These are phyloP conservation scores for Sciaenops ocellatus DNA, from an alignment of 2,797 vertebrate species.

Conservation along the genomic window DNA sequence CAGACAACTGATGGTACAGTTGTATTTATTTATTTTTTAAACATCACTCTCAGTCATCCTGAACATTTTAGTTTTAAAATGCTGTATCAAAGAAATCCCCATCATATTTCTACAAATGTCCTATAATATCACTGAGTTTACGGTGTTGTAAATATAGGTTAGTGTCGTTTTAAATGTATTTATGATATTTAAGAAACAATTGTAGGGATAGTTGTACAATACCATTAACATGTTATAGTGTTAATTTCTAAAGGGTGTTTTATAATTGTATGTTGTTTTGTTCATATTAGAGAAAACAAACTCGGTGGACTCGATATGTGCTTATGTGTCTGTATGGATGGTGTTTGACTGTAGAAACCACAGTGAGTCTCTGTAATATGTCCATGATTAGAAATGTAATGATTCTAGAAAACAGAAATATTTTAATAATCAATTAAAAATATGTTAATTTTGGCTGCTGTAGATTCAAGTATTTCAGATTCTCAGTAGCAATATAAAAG, in stretches of 20 bases:
- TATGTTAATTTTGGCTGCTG: background rate
- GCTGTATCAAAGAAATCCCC: background rate
- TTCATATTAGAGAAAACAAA: background rate
- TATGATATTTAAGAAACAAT: conserved; percentile 4
- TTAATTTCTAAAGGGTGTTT: background rate
- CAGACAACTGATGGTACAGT: background rate
- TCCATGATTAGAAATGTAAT: background rate
- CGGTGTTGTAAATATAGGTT: background rate
- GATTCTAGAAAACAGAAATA: background rate
- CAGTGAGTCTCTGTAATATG: conserved; percentile 6
- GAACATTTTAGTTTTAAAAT: background rate
- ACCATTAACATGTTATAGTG: background rate
- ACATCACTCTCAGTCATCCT: background rate
- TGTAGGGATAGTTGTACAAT: background rate
- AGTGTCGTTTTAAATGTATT: background rate
- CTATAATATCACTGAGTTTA: background rate
- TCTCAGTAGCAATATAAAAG: background rate
- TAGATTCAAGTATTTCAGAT: conserved; percentile 10
- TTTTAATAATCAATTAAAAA: background rate
- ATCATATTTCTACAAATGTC: background rate
- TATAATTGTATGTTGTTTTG: background rate
- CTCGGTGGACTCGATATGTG: background rate
- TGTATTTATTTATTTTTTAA: background rate
- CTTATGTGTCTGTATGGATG: background rate
- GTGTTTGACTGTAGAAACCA: conserved; percentile 7